Evolutionary conservation across 2,888 invertebrate species (phyloP).

Genomic region (Heteromyza rotundicornis): DNA sequence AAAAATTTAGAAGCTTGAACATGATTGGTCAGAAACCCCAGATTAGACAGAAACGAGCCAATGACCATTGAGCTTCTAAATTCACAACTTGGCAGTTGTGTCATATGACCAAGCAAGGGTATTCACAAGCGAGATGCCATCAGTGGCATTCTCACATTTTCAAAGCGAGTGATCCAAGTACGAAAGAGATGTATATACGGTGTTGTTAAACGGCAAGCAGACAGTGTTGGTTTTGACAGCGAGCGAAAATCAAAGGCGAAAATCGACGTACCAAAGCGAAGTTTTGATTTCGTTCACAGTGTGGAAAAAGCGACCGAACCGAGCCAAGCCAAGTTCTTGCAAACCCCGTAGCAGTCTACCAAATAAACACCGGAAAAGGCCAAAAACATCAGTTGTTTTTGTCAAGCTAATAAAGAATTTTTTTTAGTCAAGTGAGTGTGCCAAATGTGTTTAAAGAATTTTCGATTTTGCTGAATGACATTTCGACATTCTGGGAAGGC

Average conservation of each 20-base stretch:
- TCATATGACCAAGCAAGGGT: constrained; percentile 73
- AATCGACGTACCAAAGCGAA: not conserved
- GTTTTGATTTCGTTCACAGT: constrained; percentile 34
- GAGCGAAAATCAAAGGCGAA: constrained; percentile 1
- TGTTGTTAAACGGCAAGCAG: not conserved
- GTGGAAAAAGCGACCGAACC: constrained; percentile 39
- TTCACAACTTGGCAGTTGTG: constrained; percentile 68
- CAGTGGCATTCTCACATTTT: too few relatives aligned
- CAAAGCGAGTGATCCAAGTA: not conserved
- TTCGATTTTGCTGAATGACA: not conserved
- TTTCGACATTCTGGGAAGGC: too few relatives aligned
- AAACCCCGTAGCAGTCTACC: constrained; percentile 41
- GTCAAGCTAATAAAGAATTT: constrained; percentile 66
- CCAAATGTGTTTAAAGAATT: constrained; percentile 19
- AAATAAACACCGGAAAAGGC: constrained; percentile 61
- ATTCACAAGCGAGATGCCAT: not conserved
- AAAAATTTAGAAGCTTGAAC: constrained; percentile 60
- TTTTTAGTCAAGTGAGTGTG: constrained; percentile 83
- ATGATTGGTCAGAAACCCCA: constrained; percentile 65
- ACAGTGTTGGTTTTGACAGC: not conserved
- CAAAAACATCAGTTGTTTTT: constrained; percentile 71
- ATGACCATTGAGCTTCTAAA: too few relatives aligned
- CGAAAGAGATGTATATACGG: constrained; percentile 15
- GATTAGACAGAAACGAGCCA: constrained; percentile 64
- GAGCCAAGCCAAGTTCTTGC: constrained; percentile 35